phyloP scores from a whole-genome alignment of 2,888 invertebrate species.

The Lordiphosa fenestrarum region DNA sequence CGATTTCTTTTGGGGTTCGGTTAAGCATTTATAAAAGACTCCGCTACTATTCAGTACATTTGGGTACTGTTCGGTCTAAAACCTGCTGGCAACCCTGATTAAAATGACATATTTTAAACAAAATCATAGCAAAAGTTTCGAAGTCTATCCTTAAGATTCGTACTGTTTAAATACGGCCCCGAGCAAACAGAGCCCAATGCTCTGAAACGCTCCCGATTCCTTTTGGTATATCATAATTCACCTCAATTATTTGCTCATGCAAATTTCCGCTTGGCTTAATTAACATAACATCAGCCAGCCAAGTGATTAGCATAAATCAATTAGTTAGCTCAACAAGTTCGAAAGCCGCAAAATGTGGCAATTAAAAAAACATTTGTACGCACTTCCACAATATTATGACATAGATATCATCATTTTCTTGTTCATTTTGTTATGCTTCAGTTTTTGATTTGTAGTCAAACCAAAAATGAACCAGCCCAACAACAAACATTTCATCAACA shows the following conservation, averaged over 20 bases:
- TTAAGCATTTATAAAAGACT: no score
- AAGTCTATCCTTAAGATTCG: no score
- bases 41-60: no score
- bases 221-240: constrained; percentile 25
- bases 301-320: constrained; percentile 55
- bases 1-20: no score
- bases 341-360: constrained; percentile 24
- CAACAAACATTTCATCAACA: constrained; percentile 30
- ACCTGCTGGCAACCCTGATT: no score
- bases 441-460: constrained; percentile 56
- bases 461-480: constrained; percentile 17
- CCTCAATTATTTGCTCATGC: constrained; percentile 31
- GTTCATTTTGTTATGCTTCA: constrained; percentile 30
- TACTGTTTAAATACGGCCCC: no score
- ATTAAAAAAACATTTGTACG: constrained; percentile 44
- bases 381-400: constrained; percentile 25
- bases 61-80: no score
- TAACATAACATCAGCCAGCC: constrained; percentile 28
- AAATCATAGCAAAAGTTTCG: no score
- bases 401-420: constrained; percentile 25
- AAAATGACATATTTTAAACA: no score
- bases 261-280: constrained; percentile 31
- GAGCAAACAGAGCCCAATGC: not conserved
- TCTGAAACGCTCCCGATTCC: constrained; percentile 5
- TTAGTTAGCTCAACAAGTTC: constrained; percentile 51